These are phyloP conservation scores for Geococcyx californianus DNA, from an alignment of 2,113 vertebrate genomes.

Conservation along the genomic window DNA sequence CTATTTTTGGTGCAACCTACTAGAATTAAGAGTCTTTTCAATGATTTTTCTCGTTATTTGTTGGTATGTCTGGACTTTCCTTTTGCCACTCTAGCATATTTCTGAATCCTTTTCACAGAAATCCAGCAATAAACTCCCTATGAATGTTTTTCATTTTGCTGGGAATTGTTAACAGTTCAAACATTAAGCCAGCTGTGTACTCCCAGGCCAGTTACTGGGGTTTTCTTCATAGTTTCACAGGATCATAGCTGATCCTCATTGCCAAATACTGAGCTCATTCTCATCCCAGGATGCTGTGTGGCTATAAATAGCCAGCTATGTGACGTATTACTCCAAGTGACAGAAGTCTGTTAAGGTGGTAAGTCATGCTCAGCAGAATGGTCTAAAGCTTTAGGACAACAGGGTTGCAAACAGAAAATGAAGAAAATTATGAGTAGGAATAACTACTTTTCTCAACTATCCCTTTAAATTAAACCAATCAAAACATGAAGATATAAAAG, in stretches of 20 bases:
- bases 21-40: constrained; percentile 8
- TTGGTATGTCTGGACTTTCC: not conserved
- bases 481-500: not conserved
- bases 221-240: not conserved
- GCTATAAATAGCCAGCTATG: not conserved
- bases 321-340: not conserved
- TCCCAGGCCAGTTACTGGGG: not conserved
- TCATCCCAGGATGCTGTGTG: not conserved
- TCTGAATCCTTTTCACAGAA: not conserved
- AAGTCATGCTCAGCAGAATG: not conserved
- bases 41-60: not conserved
- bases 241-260: not conserved
- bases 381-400: not conserved
- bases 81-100: not conserved
- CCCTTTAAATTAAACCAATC: not conserved
- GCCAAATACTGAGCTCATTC: not conserved
- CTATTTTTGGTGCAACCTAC: not conserved
- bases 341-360: not conserved
- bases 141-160: not conserved
- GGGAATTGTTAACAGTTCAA: not conserved
- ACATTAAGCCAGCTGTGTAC: not conserved
- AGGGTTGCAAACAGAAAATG: not conserved
- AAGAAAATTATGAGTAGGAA: not conserved
- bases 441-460: not conserved
- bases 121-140: not conserved